Base-by-base conservation (phyloP, 2,888 invertebrate genomes). In the Beris chalybata region DNA sequence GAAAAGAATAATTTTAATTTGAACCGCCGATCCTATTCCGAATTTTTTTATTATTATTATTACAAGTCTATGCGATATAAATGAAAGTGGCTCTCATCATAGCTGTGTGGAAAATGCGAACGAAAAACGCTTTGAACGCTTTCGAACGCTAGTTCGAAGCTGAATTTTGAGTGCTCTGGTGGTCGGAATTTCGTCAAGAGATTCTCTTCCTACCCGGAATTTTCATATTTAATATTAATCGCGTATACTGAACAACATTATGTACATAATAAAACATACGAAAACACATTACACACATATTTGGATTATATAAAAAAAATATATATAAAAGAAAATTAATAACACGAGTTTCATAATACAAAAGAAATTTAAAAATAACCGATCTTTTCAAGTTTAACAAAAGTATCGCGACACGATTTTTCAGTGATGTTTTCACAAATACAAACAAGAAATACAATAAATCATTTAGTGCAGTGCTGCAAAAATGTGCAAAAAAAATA, bases 121-220 rank as follows among this genome's bases (percentile, higher is more conserved):
- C 54, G 64, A 64, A 64, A 52, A 53, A 44, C 64, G 53, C 53
- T 64, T 53, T 30, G 7, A 45, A 50, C 15, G 57, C 30, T 4
- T 32, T 12, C 50, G 48, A 31, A 64, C 50, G 32, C 61, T 68
- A 65, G 66, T 69, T 69, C 44, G 66, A 64, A 64, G 66, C 66
- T 65, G 69, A 69, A 38, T 67, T 69, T 61, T 65, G 64, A 57
- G 64, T 65, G 64, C 56, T 65, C 48, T 55, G 54, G 64, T 55
- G 47, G 64, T 55, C 52, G 44, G 64, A 30, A 55, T 55, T 44
- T 63, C 29, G 44, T 47, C 22, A 54, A 45, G 45, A 53, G 32
- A 53, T 64, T 64, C 48, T 48, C 22, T 48, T 13, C 54, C 64
- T 54, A 45, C 52, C 29, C 64, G 64, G 47, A 56, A n/a, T 15